phyloP scores from a whole-genome alignment of 2,797 vertebrate species.

The Catamblyrhynchus diadema region DNA sequence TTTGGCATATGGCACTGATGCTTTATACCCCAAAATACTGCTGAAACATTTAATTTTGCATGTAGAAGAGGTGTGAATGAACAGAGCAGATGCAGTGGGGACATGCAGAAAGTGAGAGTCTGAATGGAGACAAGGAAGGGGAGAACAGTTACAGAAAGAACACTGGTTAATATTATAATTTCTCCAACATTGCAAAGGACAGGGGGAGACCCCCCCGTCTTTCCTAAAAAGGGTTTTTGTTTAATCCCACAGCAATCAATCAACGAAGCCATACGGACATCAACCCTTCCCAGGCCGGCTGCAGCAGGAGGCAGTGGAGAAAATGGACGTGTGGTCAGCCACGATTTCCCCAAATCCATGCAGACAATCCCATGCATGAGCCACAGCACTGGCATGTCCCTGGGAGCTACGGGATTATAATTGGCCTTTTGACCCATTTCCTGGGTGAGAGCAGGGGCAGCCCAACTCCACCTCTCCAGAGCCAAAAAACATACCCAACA shows the following conservation, averaged over 20 bases:
- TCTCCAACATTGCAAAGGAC: conserved; percentile 68
- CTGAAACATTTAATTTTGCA: neutral
- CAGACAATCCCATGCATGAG: conserved; percentile 99
- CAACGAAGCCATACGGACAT: conserved; percentile 96
- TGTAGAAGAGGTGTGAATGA: neutral
- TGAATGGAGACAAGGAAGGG: neutral
- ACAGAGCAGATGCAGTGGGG: neutral
- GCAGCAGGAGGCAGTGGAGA: conserved; percentile 90
- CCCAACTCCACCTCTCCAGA: conserved; percentile 77
- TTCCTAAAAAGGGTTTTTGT: conserved; percentile 83
- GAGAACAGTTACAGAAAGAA: neutral
- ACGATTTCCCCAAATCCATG: conserved; percentile 96
- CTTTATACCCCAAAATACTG: conserved; percentile 17
- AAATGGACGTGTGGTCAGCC: conserved; percentile 95
- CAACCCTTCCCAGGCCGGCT: conserved; percentile 91
- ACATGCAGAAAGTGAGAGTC: neutral
- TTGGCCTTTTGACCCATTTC: conserved; percentile 72
- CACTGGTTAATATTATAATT: conserved; percentile 13
- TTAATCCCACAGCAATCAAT: conserved; percentile 93
- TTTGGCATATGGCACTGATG: neutral
- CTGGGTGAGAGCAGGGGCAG: conserved; percentile 75
- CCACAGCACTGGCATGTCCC: conserved; percentile 95
- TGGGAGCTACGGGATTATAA: conserved; percentile 98
- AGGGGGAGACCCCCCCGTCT: conserved; percentile 78
- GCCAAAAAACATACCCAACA: conserved; percentile 76